Conservation (phyloP, 2,113 vertebrate genomes). For the Xenopus tropicalis region UCB_Xtro_10.0 CM004447.2:7697001-7697500, state of each 20-base stretch:
- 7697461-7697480: too few species aligned
- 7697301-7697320: not conserved
- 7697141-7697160: not conserved
- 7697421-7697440: too few species aligned
- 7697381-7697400: too few species aligned
- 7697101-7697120: too few species aligned
- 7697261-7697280: slow-evolving; percentile 96
- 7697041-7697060: too few species aligned
- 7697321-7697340: not conserved
- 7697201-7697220: slow-evolving; percentile 96
- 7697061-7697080: too few species aligned
- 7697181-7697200: slow-evolving; percentile 94
- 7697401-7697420: too few species aligned
- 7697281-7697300: slow-evolving; percentile 94
- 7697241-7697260: slow-evolving; percentile 94
- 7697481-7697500: too few species aligned
- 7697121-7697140: not conserved
- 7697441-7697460: too few species aligned
- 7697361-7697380: not conserved
- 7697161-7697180: slow-evolving; percentile 76
- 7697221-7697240: slow-evolving; percentile 95
- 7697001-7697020: too few species aligned
- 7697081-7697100: too few species aligned
- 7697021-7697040: too few species aligned
- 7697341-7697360: not conserved